phyloP scores from a whole-genome alignment of 2,888 invertebrate genomes.

The Gandaritis pyraliata region DNA sequence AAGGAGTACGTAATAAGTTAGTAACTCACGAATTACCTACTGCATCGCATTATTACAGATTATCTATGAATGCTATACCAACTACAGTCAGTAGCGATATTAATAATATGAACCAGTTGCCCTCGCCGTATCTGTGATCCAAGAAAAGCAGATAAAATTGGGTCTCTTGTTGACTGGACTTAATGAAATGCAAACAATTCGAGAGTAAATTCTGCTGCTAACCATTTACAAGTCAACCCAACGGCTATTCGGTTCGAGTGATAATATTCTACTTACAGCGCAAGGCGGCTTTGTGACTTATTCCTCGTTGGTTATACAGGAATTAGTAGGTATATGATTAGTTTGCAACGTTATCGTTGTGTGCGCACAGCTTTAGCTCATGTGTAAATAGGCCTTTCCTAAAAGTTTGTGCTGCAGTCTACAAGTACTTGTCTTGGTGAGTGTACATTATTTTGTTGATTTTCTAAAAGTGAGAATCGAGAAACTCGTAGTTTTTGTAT shows the following conservation, averaged over 20 bases:
- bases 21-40: no score
- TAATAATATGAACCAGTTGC: slow-evolving; percentile 6
- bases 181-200: slow-evolving; percentile 77
- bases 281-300: background rate
- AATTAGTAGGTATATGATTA: background rate
- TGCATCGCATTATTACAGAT: no score
- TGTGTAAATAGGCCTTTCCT: background rate
- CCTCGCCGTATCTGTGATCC: slow-evolving; percentile 4
- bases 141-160: slow-evolving; percentile 53
- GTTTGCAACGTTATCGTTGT: background rate
- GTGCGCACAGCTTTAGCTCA: background rate
- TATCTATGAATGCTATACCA: no score
- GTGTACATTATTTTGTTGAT: no score
- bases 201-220: slow-evolving; percentile 62
- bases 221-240: slow-evolving; percentile 40
- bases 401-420: background rate
- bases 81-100: no score
- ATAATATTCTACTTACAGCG: slow-evolving; percentile 18
- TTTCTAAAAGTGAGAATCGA: no score
- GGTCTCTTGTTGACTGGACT: slow-evolving; percentile 69
- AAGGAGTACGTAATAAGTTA: no score
- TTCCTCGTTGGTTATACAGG: background rate
- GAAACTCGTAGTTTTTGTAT: no score
- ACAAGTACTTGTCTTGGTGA: background rate
- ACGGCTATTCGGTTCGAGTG: slow-evolving; percentile 21